Base-by-base conservation (phyloP, 2,113 vertebrate genomes). In the Cyprinodon brontotheroides region DNA sequence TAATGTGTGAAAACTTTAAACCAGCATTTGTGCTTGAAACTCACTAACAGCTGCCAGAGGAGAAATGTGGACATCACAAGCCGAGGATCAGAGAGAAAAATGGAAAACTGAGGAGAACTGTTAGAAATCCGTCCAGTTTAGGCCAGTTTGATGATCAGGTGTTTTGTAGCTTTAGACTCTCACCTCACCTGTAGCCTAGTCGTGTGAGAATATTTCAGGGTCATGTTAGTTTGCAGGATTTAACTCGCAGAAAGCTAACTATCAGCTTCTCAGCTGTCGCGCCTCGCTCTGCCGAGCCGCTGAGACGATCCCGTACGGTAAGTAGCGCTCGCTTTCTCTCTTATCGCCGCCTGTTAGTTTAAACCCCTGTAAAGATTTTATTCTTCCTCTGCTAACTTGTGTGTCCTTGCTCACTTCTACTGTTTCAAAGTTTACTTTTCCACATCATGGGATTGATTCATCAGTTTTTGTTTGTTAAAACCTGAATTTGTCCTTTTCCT, bases 181-280 rank as follows among this genome's bases (percentile, higher is more conserved):
- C 43, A 45, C 43, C 29, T 29, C 29, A 29, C 29, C 29, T 29
- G 29, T 29, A 29, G 29, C 29, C 29, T 29, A 20, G 50, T n/a
- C 14, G 8, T 57, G 6, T 10, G n/a, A 57, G 50, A n/a, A 45
- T 11, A 45, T 4, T 9, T 43, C 45, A 76, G 78, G 53, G 40
- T 77, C 17, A 80, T 20, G 62, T 61, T 70, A 86, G 83, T 15
- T 62, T 86, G 86, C 86, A 80, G 90, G 91, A 87, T 82, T 4
- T 80, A 90, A 96, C 97, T 98, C 98, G 97, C 97, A 95, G 95
- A 96, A 95, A 79, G 95, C 97, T 99, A 98, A 98, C 97, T 93
- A 81, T 94, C 96, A 95, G 96, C 93, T 94, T 96, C 96, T 96
- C 96, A 97, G 95, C 94, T 97, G 94, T 94, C 89, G 94, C 96